phyloP scores from a whole-genome alignment of 1,140 invertebrate species.

The Arion vulgaris region DNA sequence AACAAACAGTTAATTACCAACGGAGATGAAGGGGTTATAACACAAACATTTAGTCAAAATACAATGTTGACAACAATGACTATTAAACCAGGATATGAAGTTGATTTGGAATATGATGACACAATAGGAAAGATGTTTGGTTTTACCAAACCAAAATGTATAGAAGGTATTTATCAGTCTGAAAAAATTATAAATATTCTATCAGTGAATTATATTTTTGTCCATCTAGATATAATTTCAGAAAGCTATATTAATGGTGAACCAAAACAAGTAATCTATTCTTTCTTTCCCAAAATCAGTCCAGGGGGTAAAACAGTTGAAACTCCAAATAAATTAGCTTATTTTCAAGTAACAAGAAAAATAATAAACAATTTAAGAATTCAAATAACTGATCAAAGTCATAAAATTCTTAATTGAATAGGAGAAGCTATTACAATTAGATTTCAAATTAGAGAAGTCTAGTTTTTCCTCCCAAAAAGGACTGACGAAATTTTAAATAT shows the following conservation, averaged over 20 bases:
- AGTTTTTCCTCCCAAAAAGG: too few species aligned
- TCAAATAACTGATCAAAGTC: neutral
- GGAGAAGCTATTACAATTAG: neutral
- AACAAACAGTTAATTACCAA: too few species aligned
- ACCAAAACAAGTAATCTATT: slow-evolving; percentile 5
- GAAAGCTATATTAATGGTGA: slow-evolving; percentile 1
- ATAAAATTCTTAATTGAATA: neutral
- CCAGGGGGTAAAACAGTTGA: too few species aligned
- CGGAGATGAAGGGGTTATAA: neutral
- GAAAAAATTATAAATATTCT: slow-evolving; percentile 3
- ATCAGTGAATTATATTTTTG: neutral
- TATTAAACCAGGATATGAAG: neutral
- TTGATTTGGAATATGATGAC: neutral
- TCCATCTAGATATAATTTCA: too few species aligned
- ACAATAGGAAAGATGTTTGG: neutral
- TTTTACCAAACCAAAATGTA: neutral
- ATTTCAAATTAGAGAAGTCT: neutral
- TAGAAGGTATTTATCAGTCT: neutral
- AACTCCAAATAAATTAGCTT: neutral
- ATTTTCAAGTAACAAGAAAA: neutral
- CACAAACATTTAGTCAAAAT: neutral
- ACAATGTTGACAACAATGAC: neutral
- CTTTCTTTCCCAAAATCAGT: neutral
- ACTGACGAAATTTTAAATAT: too few species aligned
- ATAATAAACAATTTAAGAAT: neutral